These are phyloP conservation scores for Trichonephila clavipes DNA, from an alignment of 1,140 invertebrate genomes.

Conservation along the genomic window DNA sequence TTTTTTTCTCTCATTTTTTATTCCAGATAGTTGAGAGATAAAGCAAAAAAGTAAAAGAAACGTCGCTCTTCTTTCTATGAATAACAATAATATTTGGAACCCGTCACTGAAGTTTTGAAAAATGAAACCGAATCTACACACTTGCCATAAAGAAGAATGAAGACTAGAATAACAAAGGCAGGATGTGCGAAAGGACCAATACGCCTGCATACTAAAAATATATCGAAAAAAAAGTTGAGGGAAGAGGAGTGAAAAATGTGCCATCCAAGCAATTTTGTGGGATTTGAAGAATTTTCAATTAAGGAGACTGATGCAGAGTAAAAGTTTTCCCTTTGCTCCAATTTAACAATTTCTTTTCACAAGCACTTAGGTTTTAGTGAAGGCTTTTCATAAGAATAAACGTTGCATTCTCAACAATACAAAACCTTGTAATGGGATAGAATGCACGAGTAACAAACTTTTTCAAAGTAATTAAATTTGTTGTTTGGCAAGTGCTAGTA, in stretches of 20 bases:
- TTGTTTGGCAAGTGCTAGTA: not conserved
- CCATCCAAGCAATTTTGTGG: constrained; percentile 12
- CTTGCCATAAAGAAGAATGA: constrained; percentile 24
- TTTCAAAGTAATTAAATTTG: not conserved
- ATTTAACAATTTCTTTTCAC: not conserved
- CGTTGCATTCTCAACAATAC: not conserved
- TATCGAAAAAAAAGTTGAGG: not conserved
- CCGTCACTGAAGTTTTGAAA: constrained; percentile 60
- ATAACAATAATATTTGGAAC: constrained; percentile 66
- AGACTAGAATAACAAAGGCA: not conserved
- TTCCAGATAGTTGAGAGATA: no score
- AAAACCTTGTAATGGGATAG: not conserved
- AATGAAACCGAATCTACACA: constrained; percentile 26
- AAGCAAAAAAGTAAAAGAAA: no score
- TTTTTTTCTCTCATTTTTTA: no score
- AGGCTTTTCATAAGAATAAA: not conserved
- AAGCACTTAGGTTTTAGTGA: not conserved
- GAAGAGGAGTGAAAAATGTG: constrained; percentile 16
- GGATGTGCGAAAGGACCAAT: not conserved
- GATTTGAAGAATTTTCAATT: constrained; percentile 68
- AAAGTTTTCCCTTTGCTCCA: constrained; percentile 14
- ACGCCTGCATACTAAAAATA: constrained; percentile 30
- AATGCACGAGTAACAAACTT: not conserved
- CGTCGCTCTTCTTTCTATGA: not conserved
- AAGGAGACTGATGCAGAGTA: not conserved